Evolutionary conservation across 2,888 invertebrate genomes (phyloP), one percentile per base, ranked within the genome.

Genomic region (Sinelater perroti): DNA sequence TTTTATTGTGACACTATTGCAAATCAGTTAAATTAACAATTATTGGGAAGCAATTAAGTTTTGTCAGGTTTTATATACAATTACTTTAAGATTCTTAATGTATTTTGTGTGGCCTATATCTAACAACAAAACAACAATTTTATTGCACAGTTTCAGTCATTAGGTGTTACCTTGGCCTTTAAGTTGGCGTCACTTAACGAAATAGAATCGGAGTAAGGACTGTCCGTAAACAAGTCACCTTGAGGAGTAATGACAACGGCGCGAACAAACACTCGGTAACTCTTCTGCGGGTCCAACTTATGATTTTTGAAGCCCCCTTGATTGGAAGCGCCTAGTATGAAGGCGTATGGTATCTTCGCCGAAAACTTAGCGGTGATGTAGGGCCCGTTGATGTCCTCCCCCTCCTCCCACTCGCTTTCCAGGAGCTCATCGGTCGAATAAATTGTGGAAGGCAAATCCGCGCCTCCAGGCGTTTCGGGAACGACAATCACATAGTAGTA

Each of bases 401-500:
- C 85, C 67, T 90, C 87, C 31, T 83, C 81, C 54, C 81, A 85
- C 67, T 89, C 87, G 51, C 81, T 85, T 68, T 89, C 87, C 61
- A 91, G 85, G 76, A 93, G 86, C 73, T 93, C 91, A 52, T 93
- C 91, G 13, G 93, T 93, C 69, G 91, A 81, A 77, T 93, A 91
- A 76, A 95, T 93, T 79, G 95, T 94, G 1, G 96, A 94, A 75
- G 91, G 87, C 77, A 90, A 91, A 72, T 90, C 86, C 45, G 85
- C 79, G 57, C 85, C 87, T 1, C 83, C 80, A 73, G 90, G 89
- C 72, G 93, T 91, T 71, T 93, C 92, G 2, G 97, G 97, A 17
- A 99, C 95, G 54, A 98, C 96, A 68, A 97, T 90, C 71, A 99
- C 81, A 79, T 91, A 96, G 80, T 99, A 99, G 81, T 97, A 95